These are phyloP conservation scores for Gymnoscopelus braueri DNA, from an alignment of 2,797 vertebrate species.

Conservation along the genomic window DNA sequence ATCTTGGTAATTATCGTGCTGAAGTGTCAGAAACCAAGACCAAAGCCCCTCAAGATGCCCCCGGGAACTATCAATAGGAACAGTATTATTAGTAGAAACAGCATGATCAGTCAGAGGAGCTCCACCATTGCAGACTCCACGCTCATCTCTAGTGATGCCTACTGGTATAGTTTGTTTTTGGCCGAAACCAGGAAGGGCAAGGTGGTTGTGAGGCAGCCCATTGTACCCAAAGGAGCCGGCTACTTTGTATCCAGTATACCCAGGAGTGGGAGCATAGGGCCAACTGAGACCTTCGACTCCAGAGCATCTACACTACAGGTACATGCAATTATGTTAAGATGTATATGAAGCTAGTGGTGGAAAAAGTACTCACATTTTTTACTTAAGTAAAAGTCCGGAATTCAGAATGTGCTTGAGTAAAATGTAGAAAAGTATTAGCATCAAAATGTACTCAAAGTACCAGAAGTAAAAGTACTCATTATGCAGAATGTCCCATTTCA, in stretches of 20 bases:
- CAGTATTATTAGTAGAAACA: constrained; percentile 80
- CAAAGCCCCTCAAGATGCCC: constrained; percentile 76
- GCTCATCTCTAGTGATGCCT: constrained; percentile 84
- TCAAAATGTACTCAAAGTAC: too few relatives aligned
- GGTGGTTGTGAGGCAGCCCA: constrained; percentile 83
- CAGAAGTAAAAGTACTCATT: too few relatives aligned
- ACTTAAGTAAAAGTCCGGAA: too few relatives aligned
- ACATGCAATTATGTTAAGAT: constrained; percentile 37
- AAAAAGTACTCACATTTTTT: too few relatives aligned
- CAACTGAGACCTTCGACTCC: constrained; percentile 81
- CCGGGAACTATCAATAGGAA: constrained; percentile 70
- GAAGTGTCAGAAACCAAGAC: constrained; percentile 82
- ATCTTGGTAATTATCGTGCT: constrained; percentile 83
- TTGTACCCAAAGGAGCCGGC: constrained; percentile 81
- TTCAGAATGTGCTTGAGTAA: too few relatives aligned
- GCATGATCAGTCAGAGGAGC: constrained; percentile 82
- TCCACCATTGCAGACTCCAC: constrained; percentile 85
- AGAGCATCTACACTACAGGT: constrained; percentile 85
- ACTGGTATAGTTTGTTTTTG: constrained; percentile 86
- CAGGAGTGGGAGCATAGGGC: constrained; percentile 80
- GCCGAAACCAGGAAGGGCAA: constrained; percentile 85
- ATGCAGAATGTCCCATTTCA: too few relatives aligned
- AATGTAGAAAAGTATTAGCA: too few relatives aligned
- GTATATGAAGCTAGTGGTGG: too few relatives aligned
- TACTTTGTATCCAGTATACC: constrained; percentile 86